phyloP scores from a whole-genome alignment of 1,140 invertebrate genomes.

The Zaprionus inermis region DNA sequence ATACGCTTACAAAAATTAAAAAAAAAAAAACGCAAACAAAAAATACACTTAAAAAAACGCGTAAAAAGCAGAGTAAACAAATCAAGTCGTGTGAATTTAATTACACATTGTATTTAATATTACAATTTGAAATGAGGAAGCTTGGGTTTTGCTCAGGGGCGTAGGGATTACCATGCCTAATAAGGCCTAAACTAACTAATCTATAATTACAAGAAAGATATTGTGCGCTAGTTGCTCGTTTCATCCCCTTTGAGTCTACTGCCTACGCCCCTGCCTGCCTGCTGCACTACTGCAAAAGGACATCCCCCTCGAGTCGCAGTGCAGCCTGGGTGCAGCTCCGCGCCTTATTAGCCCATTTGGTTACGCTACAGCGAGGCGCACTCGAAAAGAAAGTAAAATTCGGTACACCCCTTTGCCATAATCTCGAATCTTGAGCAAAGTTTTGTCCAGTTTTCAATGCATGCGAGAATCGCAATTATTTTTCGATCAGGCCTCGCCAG shows the following conservation, averaged over 20 bases:
- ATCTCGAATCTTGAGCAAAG: neutral
- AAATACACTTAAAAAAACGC: neutral
- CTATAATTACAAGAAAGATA: no score
- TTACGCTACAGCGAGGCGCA: neutral
- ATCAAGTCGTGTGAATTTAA: neutral
- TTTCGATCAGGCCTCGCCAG: conserved; percentile 38
- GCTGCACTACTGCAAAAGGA: neutral
- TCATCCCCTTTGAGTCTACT: no score
- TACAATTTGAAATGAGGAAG: neutral
- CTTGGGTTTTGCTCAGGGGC: neutral
- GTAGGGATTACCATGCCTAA: neutral
- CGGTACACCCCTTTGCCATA: neutral
- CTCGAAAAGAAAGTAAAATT: neutral
- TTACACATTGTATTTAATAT: neutral
- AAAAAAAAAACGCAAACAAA: neutral
- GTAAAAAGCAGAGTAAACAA: neutral
- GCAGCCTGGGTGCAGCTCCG: neutral
- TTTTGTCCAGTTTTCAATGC: neutral
- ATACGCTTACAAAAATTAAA: conserved; percentile 13
- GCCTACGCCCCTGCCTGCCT: neutral
- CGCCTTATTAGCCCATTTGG: neutral
- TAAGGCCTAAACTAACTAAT: no score
- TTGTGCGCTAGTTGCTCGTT: no score
- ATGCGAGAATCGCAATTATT: conserved; percentile 27
- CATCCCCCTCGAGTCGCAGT: neutral